Conservation (phyloP, 2,113 vertebrate species). For the Ictidomys tridecemlineatus region DNA sequence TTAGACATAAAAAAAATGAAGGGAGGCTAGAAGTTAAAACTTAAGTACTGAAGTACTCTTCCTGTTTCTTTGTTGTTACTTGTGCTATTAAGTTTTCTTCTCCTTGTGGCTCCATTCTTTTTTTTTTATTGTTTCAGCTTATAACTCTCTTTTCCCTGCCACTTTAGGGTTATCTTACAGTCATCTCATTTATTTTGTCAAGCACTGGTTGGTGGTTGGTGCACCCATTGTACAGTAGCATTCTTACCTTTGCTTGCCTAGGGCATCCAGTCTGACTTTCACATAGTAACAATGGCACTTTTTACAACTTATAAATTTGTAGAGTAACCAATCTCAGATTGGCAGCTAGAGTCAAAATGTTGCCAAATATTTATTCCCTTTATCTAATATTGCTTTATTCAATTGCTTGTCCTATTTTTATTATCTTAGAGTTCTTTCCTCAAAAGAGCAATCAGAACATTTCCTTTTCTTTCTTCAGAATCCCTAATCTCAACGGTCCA, state of each 20-base stretch:
- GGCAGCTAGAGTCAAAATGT: slow-evolving; percentile 61
- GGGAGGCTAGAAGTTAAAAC: slow-evolving; percentile 30
- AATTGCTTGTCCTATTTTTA: slow-evolving; percentile 35
- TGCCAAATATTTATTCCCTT: slow-evolving; percentile 64
- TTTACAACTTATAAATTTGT: slow-evolving; percentile 47
- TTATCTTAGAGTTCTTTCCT: slow-evolving; percentile 54
- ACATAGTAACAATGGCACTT: background rate
- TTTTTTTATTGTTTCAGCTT: background rate
- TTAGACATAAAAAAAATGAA: slow-evolving; percentile 53
- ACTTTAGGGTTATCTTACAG: background rate
- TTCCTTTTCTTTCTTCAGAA: too few species aligned
- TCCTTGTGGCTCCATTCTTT: background rate
- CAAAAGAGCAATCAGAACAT: background rate
- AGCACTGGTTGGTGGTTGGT: background rate
- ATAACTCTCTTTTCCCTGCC: background rate
- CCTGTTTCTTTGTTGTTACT: background rate
- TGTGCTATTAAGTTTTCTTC: background rate
- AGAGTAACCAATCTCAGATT: slow-evolving; percentile 19
- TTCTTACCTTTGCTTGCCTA: slow-evolving; percentile 18
- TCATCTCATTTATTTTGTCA: background rate
- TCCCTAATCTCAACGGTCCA: too few species aligned
- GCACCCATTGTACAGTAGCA: background rate
- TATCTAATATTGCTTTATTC: slow-evolving; percentile 27
- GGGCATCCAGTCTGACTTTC: background rate
- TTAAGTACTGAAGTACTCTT: background rate